Evolutionary conservation across 2,888 invertebrate species (phyloP), one percentile per base, ranked within the genome.

Genomic region (Ischnura elegans): DNA sequence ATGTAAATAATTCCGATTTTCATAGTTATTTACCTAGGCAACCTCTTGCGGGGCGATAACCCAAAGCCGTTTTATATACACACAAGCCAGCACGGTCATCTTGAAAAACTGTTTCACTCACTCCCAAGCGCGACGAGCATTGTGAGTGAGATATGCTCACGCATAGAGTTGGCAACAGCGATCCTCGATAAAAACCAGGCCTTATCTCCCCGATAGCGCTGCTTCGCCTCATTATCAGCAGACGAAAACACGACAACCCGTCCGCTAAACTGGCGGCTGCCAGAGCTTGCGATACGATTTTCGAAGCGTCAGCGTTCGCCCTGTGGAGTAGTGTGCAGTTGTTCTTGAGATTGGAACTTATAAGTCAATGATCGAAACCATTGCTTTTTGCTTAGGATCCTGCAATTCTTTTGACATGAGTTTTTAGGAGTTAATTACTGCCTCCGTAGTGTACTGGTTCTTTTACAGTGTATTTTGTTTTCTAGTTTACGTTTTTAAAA

Each of bases 241-340:
- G 90, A 90, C 90, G 61, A 90, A 90, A 90, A 90, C 90, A 90
- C 42, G 90, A 76, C 76, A 45, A 61, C 21, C n/a, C 90, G 61
- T 55, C 86, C 86, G 86, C 87, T 36, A 46, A 36, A 6, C 55
- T 21, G 55, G 55, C 55, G 46, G 61, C 90, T 90, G 90, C 61
- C 13, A 13, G 61, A 90, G 86, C n/a, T n/a, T 42, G 86, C 43
- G 45, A n/a, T 25, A n/a, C 86, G 43, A 43, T 43, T 43, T 25
- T n/a, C 45, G 25, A 43, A 86, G 36, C 43, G 43, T 86, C 16
- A 43, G 36, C 76, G 36, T 29, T 76, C 76, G 16, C 76, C 10
- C 29, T 16, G 36, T 76, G 5, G 5, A 36, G 76, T 13, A 6
- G 76, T 13, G n/a, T 36, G 29, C 0, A 76, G n/a, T 76, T 76